phyloP scores from a whole-genome alignment of 2,797 vertebrate species.

The Parotocinclus haroldoi region DNA sequence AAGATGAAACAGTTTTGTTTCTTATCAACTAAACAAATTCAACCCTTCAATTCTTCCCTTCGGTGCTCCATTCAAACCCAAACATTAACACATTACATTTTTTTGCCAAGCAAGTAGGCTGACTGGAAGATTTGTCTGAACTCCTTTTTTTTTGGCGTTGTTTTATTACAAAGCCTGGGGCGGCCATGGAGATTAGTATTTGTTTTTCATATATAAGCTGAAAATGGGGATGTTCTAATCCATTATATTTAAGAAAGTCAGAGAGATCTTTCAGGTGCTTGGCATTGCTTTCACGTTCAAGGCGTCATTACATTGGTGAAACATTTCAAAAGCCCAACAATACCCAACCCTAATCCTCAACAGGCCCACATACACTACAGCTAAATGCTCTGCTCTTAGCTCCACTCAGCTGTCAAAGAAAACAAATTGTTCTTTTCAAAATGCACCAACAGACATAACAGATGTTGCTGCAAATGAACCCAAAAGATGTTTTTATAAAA shows the following conservation, averaged over 20 bases:
- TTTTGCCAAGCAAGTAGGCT: no score
- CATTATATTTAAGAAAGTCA: background rate
- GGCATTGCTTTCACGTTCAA: background rate
- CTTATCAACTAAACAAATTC: no score
- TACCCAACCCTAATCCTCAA: constrained; percentile 4
- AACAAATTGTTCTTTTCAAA: constrained; percentile 37
- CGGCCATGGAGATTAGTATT: background rate
- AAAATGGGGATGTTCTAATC: background rate
- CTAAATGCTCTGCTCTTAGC: constrained; percentile 4
- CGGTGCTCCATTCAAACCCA: no score
- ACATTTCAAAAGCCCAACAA: background rate
- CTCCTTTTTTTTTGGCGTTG: no score
- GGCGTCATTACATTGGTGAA: background rate
- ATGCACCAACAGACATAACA: constrained; percentile 35
- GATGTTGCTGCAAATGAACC: constrained; percentile 24
- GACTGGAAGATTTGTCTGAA: no score
- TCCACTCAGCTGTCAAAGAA: constrained; percentile 30
- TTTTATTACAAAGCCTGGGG: background rate
- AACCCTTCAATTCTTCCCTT: no score
- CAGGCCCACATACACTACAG: constrained; percentile 7
- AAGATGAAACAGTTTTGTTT: no score
- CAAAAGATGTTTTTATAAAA: constrained; percentile 6
- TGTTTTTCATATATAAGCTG: background rate
- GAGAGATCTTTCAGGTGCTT: background rate
- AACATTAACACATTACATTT: no score